Evolutionary conservation across 2,888 invertebrate genomes (phyloP), one percentile per base, ranked within the genome.

Genomic region (Oscheius sp.): DNA sequence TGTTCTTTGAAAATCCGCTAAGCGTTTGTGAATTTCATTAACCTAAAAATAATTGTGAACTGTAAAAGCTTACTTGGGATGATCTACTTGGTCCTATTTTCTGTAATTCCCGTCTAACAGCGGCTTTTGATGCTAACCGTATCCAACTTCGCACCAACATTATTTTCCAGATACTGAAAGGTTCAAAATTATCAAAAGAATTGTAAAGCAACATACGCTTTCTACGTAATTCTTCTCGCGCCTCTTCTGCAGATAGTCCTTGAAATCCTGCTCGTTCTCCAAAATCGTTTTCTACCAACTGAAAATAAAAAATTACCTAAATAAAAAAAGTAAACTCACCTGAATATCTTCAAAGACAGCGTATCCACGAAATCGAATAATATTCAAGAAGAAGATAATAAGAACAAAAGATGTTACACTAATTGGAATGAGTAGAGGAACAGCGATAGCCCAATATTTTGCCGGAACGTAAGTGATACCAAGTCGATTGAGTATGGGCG

Each of bases 401-500:
- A 67, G 26, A 20, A 83, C 73, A 75, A 73, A 82, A 33, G 73
- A 26, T 14, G 66, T 67, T 24, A 75, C 63, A 2, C 63, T 32
- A 8, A 72, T 47, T 6, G 73, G 74, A 22, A 83, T 33, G 12
- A 75, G 56, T 2, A 81, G 63, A 3, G 82, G 81, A 8, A 78
- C 69, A 26, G 65, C 73, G 14, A 84, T 72, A 0, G 83, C 84
- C 84, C 84, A 84, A 63, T 77, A 75, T 70, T 85, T 85, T 14
- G 82, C 71, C 17, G 85, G 85, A 26, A 85, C 72, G 72, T 83
- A 85, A 0, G 81, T 83, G 26, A 85, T 72, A 47, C 81, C 92
- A 41, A 93, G 86, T 67, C 89, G 88, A 84, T 91, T 89, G 70
- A 94, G 89, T 87, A 91, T 90, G 28, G 89, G 85, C 79, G 91